Conservation (phyloP, 1,140 invertebrate genomes). For the Lordiphosa clarofinis region DNA sequence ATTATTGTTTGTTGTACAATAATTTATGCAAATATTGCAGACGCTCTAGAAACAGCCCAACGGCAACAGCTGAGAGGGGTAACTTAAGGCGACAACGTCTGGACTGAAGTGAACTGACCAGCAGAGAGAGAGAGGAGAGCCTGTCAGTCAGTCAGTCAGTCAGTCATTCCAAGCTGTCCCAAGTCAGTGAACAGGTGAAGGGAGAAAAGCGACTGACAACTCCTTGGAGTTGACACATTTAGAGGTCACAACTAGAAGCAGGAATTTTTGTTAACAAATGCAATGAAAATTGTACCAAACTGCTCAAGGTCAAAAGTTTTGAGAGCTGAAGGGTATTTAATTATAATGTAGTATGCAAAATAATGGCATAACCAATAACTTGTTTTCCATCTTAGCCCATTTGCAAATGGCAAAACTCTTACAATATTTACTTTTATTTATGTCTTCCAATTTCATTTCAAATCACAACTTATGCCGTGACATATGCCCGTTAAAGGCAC, state of each 20-base stretch:
- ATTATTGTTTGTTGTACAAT: constrained; percentile 67
- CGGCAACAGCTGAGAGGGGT: neutral
- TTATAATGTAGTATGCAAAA: no score
- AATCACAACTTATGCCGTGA: constrained; percentile 39
- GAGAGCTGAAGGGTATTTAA: no score
- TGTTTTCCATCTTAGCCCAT: no score
- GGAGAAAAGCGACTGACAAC: neutral
- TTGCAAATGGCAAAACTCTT: no score
- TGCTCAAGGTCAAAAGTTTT: no score
- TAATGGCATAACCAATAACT: no score
- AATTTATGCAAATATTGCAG: constrained; percentile 77
- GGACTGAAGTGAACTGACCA: no score
- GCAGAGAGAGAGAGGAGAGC: constrained; percentile 1
- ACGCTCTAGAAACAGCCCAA: constrained; percentile 42
- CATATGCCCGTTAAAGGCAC: constrained; percentile 37
- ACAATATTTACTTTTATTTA: neutral
- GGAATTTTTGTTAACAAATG: no score
- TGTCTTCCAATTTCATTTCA: neutral
- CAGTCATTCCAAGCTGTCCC: constrained; percentile 14
- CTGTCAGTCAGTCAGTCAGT: constrained; percentile 26
- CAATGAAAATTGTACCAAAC: no score
- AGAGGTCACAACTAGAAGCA: neutral
- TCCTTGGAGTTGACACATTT: constrained; percentile 2
- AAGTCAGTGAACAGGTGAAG: constrained; percentile 12
- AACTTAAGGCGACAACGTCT: no score